These are phyloP conservation scores for Mesorhabditis sp. DNA, from an alignment of 2,888 invertebrate species.

Conservation along the genomic window DNA sequence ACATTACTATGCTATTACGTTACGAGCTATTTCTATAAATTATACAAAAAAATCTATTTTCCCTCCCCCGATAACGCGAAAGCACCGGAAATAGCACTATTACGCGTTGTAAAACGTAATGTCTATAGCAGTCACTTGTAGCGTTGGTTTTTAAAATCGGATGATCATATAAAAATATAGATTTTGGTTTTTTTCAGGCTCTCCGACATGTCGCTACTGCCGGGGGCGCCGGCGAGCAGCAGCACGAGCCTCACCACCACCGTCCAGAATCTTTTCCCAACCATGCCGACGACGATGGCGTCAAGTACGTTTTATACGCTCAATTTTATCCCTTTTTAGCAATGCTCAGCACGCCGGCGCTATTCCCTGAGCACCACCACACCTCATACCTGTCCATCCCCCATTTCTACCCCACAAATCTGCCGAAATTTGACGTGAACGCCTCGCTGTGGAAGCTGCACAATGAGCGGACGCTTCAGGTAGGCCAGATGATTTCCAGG, in stretches of 20 bases:
- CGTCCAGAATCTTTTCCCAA: neutral
- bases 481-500: neutral
- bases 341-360: neutral
- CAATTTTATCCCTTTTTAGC: neutral
- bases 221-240: neutral
- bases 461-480: neutral
- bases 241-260: neutral
- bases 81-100: too few relatives aligned
- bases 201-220: neutral
- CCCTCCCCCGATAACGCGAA: too few relatives aligned
- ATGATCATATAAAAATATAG: too few relatives aligned
- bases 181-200: neutral
- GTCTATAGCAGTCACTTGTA: too few relatives aligned
- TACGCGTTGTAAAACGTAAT: too few relatives aligned
- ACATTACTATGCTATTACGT: too few relatives aligned
- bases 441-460: conserved; percentile 4
- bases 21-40: too few relatives aligned
- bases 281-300: neutral
- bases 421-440: neutral
- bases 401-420: neutral
- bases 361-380: neutral
- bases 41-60: too few relatives aligned
- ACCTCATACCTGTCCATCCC: conserved; percentile 1
- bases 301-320: neutral
- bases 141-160: too few relatives aligned